Conservation (phyloP, 2,888 invertebrate species). For the Tiliacea citrago region DNA sequence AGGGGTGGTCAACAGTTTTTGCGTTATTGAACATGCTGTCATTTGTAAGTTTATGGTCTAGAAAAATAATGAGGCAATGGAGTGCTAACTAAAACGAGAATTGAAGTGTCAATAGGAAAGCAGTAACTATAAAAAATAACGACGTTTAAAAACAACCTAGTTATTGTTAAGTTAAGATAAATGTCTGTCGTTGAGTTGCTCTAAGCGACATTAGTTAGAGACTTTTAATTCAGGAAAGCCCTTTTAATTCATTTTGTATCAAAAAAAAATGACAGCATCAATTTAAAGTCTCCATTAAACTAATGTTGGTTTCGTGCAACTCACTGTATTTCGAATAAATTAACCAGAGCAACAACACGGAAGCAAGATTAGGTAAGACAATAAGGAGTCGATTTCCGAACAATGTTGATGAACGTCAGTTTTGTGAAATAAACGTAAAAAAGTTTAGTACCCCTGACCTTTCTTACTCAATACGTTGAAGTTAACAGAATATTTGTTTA, state of each 20-base stretch:
- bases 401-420: too few relatives aligned
- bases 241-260: too few relatives aligned
- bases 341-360: neutral
- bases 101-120: neutral
- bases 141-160: neutral
- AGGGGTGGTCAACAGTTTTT: constrained; percentile 22
- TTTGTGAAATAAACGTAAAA: too few relatives aligned
- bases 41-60: neutral
- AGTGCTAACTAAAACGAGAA: neutral
- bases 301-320: too few relatives aligned
- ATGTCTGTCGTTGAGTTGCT: too few relatives aligned
- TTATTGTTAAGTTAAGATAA: neutral
- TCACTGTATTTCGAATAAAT: neutral
- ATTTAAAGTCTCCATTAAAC: too few relatives aligned
- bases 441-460: constrained; percentile 22
- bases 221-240: too few relatives aligned
- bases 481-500: constrained; percentile 34
- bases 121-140: neutral
- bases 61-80: neutral
- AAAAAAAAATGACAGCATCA: too few relatives aligned
- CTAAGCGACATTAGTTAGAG: too few relatives aligned
- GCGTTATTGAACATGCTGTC: neutral
- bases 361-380: too few relatives aligned
- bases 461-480: constrained; percentile 27
- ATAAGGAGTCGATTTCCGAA: too few relatives aligned